Evolutionary conservation across 2,797 vertebrate species (phyloP).

Genomic region (Hybognathus amarus): DNA sequence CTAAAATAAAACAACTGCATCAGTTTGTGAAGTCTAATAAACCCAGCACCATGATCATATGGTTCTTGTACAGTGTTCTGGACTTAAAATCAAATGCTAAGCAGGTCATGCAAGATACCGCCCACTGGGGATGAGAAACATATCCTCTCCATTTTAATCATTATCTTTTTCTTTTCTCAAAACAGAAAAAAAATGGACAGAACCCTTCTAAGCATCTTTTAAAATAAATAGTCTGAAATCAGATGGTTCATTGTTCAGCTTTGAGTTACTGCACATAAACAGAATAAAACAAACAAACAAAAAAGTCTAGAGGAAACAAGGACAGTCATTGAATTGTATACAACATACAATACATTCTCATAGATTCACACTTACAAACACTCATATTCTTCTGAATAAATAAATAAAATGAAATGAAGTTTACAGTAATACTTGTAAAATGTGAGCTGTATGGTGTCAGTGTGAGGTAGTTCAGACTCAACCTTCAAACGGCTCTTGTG

Average conservation of each 20-base stretch:
- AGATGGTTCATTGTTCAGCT: conserved; percentile 20
- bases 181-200: conserved; percentile 5
- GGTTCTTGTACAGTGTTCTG: conserved; percentile 34
- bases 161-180: neutral
- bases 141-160: conserved; percentile 21
- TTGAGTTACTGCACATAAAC: conserved; percentile 19
- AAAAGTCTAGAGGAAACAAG: conserved; percentile 8
- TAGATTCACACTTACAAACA: conserved; percentile 29
- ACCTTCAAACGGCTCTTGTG: conserved; percentile 52
- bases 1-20: conserved; percentile 41
- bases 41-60: conserved; percentile 38
- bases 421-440: conserved; percentile 39
- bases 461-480: conserved; percentile 59
- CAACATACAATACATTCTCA: conserved; percentile 38
- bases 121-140: neutral
- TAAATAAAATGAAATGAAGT: conserved; percentile 36
- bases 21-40: conserved; percentile 33
- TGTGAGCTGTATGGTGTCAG: conserved; percentile 40
- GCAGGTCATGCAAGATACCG: conserved; percentile 40
- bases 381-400: conserved; percentile 30
- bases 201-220: conserved; percentile 13
- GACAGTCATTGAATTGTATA: conserved; percentile 25
- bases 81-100: conserved; percentile 35
- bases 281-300: neutral
- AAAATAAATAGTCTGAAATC: conserved; percentile 32